phyloP scores from a whole-genome alignment of 2,888 invertebrate species.

The Macrostomum cliftonense region DNA sequence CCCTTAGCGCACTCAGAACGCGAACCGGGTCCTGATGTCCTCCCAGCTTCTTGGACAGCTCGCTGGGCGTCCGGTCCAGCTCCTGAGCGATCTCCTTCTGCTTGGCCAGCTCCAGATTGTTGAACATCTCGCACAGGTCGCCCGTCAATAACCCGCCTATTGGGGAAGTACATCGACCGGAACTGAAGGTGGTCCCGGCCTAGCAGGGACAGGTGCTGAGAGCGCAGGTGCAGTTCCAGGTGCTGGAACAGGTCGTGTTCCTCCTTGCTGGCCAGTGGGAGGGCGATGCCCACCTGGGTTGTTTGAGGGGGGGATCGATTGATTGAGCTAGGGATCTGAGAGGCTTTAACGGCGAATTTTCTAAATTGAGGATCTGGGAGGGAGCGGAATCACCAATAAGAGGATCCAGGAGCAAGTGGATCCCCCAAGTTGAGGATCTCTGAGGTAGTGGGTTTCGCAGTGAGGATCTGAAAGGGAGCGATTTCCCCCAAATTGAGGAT shows the following conservation, averaged over 20 bases:
- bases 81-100: constrained; percentile 86
- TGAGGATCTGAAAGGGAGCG: no score
- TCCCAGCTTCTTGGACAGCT: constrained; percentile 95
- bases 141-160: constrained; percentile 95
- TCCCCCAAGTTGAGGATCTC: no score
- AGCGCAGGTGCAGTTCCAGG: constrained; percentile 96
- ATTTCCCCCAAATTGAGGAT: no score
- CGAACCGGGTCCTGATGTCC: constrained; percentile 91
- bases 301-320: background rate
- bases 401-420: no score
- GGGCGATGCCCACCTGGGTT: constrained; percentile 29
- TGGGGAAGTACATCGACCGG: constrained; percentile 87
- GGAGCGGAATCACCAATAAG: no score
- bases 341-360: background rate
- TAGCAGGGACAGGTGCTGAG: constrained; percentile 82
- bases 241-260: constrained; percentile 98
- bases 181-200: constrained; percentile 91
- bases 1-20: no score
- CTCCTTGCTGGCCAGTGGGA: constrained; percentile 37
- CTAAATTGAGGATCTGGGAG: no score
- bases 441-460: no score
- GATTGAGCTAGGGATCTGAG: background rate
- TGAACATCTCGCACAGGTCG: constrained; percentile 94
- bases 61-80: constrained; percentile 78
- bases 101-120: constrained; percentile 73